phyloP scores from a whole-genome alignment of 2,888 invertebrate species.

The Pristionchus entomophagus region DNA sequence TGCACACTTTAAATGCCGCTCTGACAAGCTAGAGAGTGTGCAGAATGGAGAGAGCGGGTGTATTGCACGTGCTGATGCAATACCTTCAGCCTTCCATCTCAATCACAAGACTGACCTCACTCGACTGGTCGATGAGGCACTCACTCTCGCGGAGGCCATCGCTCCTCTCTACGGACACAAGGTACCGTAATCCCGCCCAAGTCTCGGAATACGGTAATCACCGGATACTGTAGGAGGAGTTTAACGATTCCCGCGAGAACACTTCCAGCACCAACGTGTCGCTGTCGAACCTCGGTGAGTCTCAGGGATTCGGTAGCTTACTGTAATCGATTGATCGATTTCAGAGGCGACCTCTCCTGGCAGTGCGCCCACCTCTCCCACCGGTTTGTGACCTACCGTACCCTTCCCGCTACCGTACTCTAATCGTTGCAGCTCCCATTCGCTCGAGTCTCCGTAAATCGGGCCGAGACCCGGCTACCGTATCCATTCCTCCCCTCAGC shows the following conservation, averaged over 20 bases:
- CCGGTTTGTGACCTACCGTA: background rate
- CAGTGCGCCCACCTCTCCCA: background rate
- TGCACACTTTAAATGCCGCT: background rate
- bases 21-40: too few relatives aligned
- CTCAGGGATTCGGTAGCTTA: background rate
- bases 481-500: background rate
- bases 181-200: background rate
- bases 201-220: background rate
- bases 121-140: background rate
- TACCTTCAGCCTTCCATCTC: background rate
- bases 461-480: background rate
- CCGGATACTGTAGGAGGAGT: background rate
- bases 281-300: background rate
- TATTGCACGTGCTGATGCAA: background rate
- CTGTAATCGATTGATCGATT: background rate
- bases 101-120: background rate
- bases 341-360: background rate
- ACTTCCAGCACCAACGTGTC: conserved; percentile 10
- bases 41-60: too few relatives aligned
- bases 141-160: background rate
- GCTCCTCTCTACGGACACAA: conserved; percentile 10
- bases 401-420: background rate
- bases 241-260: background rate
- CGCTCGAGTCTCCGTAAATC: background rate
- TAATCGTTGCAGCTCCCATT: background rate